Evolutionary conservation across 1,140 invertebrate genomes (phyloP).

Genomic region (Drosophila obscura): DNA sequence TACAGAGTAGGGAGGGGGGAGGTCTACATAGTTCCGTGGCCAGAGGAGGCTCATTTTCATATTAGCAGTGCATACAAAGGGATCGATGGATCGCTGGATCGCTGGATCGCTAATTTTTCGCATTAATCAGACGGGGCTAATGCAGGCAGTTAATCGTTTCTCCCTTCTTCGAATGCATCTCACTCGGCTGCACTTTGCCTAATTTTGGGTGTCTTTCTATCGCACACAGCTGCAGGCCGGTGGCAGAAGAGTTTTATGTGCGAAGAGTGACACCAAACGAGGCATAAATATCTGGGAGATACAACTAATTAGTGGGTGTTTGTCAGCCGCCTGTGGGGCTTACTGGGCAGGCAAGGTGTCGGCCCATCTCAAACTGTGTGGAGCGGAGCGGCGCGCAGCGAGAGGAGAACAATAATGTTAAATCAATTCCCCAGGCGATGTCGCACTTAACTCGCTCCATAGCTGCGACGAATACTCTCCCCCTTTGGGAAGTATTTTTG

Average conservation of each 20-base stretch:
- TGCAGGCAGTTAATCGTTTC: conserved; percentile 75
- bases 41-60: conserved; percentile 59
- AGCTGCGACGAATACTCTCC: conserved; percentile 12
- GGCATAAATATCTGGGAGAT: conserved; percentile 78
- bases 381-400: conserved; percentile 16
- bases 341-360: conserved; percentile 60
- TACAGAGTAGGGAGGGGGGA: not conserved
- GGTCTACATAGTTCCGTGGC: conserved; percentile 27
- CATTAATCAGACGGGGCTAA: conserved; percentile 78
- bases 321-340: not conserved
- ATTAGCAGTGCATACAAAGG: conserved; percentile 67
- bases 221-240: conserved; percentile 69
- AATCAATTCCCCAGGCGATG: conserved; percentile 67
- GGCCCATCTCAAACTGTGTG: conserved; percentile 43
- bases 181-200: conserved; percentile 77
- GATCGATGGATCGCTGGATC: conserved; percentile 37
- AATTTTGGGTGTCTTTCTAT: conserved; percentile 79
- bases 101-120: conserved; percentile 62
- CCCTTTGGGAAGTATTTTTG: conserved; percentile 55
- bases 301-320: conserved; percentile 81
- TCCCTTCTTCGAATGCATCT: conserved; percentile 11
- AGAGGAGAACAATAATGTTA: conserved; percentile 55
- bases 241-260: conserved; percentile 61
- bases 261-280: conserved; percentile 66
- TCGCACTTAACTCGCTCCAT: conserved; percentile 64